These are phyloP conservation scores for Varanus salvator DNA, from an alignment of 2,113 vertebrate species.

Conservation along the genomic window DNA sequence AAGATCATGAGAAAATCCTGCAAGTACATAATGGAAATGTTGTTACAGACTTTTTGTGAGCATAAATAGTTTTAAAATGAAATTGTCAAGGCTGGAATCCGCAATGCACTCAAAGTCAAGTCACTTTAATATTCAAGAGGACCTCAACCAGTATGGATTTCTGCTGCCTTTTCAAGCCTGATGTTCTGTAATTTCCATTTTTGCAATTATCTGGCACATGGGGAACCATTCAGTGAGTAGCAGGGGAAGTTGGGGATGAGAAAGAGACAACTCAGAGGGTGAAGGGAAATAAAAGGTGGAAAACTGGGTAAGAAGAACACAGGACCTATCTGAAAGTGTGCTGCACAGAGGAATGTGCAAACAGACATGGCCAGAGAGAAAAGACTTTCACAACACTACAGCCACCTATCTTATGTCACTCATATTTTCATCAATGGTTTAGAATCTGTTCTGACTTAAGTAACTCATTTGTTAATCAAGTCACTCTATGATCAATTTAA, in stretches of 20 bases:
- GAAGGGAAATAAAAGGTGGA: constrained; percentile 59
- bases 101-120: constrained; percentile 67
- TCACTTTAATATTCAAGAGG: constrained; percentile 66
- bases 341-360: neutral
- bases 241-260: constrained; percentile 14
- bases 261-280: constrained; percentile 48
- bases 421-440: neutral
- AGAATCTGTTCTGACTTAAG: neutral
- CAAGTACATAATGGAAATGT: constrained; percentile 74
- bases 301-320: neutral
- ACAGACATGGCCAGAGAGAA: neutral
- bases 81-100: constrained; percentile 68
- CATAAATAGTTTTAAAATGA: constrained; percentile 79
- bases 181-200: constrained; percentile 33
- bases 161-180: constrained; percentile 38
- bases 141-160: constrained; percentile 47
- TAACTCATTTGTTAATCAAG: neutral
- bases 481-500: neutral
- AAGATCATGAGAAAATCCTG: constrained; percentile 50
- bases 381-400: neutral
- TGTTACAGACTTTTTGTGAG: constrained; percentile 71
- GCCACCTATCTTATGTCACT: neutral
- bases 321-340: neutral
- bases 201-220: constrained; percentile 46
- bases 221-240: constrained; percentile 42